A percentile compares a stretch with the other conserved stretches of the same genome.
phyloP scores from a whole-genome alignment of 2,113 vertebrate species.

The Pluvianellus socialis region DNA sequence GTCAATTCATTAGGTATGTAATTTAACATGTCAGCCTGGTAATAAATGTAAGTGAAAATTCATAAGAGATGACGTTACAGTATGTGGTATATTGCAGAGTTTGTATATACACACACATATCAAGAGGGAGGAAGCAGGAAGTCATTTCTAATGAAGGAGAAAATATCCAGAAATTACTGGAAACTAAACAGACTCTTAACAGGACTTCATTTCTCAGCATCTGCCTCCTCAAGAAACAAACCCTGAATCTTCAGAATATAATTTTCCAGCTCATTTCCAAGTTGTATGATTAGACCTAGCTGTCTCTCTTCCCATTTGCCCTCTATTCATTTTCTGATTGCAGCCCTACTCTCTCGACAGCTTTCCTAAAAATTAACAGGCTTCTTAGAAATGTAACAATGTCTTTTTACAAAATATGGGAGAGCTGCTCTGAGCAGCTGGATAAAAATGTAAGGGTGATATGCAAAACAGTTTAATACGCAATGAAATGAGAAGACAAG shows the following conservation, averaged over 20 bases:
- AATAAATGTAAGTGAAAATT: not conserved
- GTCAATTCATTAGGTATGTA: not conserved
- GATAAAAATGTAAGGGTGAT: not conserved
- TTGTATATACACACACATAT: accelerated
- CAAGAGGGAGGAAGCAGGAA: not conserved
- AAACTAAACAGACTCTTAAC: not conserved
- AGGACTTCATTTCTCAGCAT: not conserved
- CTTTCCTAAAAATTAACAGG: not conserved
- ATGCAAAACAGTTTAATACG: not conserved
- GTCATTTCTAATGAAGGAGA: not conserved
- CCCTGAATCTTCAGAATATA: not conserved
- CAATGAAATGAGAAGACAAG: not conserved
- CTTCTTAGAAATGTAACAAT: not conserved
- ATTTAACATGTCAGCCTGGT: not conserved
- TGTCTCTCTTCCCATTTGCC: not conserved
- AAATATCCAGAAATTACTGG: not conserved
- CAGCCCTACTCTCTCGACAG: not conserved
- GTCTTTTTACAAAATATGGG: not conserved
- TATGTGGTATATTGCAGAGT: not conserved
- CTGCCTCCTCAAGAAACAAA: not conserved
- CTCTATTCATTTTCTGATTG: conserved; percentile 5
- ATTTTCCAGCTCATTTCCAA: not conserved
- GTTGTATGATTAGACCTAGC: not conserved
- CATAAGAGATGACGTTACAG: not conserved
- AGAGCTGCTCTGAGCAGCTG: not conserved